These are phyloP conservation scores for Catharus bicknelli DNA, from an alignment of 2,113 vertebrate species.

Conservation along the genomic window DNA sequence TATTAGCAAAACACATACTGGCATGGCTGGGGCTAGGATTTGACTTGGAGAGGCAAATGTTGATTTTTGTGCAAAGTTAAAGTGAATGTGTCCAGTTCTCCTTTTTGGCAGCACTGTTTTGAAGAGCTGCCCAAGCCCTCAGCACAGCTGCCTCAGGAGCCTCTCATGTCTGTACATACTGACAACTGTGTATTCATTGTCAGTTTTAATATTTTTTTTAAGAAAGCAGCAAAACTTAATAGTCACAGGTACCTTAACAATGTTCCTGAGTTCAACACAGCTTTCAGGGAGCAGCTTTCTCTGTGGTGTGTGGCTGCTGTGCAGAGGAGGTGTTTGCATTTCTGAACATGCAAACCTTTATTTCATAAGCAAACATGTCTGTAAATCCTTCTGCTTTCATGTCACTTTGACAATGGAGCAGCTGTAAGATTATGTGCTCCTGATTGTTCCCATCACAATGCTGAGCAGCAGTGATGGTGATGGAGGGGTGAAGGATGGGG, in stretches of 20 bases:
- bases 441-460: slow-evolving; percentile 10
- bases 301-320: neutral
- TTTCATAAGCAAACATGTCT: neutral
- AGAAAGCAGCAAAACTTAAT: neutral
- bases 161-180: neutral
- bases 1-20: neutral
- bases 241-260: neutral
- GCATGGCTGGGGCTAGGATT: neutral
- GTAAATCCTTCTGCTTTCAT: slow-evolving; percentile 1
- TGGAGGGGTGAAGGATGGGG: neutral
- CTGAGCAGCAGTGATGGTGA: slow-evolving; percentile 6
- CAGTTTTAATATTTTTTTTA: neutral
- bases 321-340: neutral
- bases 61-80: neutral
- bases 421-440: slow-evolving; percentile 20
- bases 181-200: neutral
- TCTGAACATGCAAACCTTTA: slow-evolving; percentile 11
- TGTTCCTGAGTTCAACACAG: neutral
- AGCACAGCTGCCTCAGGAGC: neutral
- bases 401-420: slow-evolving; percentile 6
- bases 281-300: neutral
- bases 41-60: neutral
- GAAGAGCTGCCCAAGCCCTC: neutral
- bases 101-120: neutral
- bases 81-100: neutral